Percentiles rank a stretch among this genome's conserved stretches.
phyloP scores from a whole-genome alignment of 2,113 vertebrate species.

The Syrmaticus mikado region DNA sequence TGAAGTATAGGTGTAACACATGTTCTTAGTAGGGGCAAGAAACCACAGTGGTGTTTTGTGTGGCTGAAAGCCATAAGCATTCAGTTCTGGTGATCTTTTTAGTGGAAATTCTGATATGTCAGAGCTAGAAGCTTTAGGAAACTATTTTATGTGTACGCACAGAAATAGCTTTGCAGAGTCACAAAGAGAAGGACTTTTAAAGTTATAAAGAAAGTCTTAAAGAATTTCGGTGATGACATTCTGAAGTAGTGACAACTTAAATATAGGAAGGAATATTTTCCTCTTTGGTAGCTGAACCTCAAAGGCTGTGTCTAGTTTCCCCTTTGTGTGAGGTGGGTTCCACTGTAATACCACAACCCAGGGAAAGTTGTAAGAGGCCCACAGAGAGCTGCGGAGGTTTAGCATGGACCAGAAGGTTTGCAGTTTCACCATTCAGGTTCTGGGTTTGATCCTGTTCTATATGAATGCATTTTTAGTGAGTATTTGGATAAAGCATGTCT shows the following conservation, averaged over 20 bases:
- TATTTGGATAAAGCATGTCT: neutral
- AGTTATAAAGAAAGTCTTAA: neutral
- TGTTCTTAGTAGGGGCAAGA: slow-evolving; percentile 61
- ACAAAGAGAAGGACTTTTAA: neutral
- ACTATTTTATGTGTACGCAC: neutral
- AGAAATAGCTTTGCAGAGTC: neutral
- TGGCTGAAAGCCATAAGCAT: slow-evolving; percentile 45
- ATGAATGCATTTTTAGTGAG: neutral
- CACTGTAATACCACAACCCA: neutral
- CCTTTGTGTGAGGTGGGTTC: neutral
- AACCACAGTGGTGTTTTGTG: slow-evolving; percentile 46
- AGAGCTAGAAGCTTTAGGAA: slow-evolving; percentile 57
- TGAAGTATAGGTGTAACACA: slow-evolving; percentile 19
- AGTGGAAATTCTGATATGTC: slow-evolving; percentile 63
- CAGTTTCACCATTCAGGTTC: neutral
- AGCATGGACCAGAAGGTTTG: neutral
- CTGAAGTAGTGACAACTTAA: slow-evolving; percentile 9
- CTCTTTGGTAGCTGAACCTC: neutral
- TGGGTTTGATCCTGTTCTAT: neutral
- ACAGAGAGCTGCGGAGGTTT: neutral
- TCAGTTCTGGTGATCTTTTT: slow-evolving; percentile 64
- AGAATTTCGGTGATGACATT: slow-evolving; percentile 3
- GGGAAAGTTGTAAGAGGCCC: neutral
- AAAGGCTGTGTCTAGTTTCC: neutral
- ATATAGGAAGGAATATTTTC: slow-evolving; percentile 8